These are phyloP conservation scores for Podabrus alpinus DNA, from an alignment of 2,888 invertebrate genomes.

Conservation along the genomic window DNA sequence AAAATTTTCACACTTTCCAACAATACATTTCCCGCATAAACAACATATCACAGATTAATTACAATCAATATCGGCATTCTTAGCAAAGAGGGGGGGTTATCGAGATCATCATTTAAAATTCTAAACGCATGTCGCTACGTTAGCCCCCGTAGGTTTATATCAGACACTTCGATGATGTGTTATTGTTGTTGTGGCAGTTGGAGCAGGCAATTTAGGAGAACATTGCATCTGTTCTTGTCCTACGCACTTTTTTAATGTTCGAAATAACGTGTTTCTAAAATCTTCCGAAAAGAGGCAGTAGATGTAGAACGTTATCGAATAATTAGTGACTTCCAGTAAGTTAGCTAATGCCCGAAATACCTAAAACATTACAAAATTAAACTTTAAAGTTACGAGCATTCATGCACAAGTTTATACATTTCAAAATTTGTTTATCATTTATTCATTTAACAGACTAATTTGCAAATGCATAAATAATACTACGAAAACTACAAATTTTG, in stretches of 20 bases:
- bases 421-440: too few relatives aligned
- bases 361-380: constrained; percentile 48
- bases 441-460: too few relatives aligned
- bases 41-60: constrained; percentile 24
- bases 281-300: constrained; percentile 79
- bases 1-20: background rate
- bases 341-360: constrained; percentile 74
- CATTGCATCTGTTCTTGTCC: constrained; percentile 42
- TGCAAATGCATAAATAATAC: too few relatives aligned
- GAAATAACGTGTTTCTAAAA: constrained; percentile 70
- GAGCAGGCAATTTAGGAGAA: constrained; percentile 46
- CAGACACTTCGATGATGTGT: constrained; percentile 53
- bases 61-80: constrained; percentile 17
- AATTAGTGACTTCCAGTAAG: constrained; percentile 74
- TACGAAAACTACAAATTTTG: background rate
- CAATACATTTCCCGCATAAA: background rate
- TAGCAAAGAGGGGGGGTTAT: constrained; percentile 1
- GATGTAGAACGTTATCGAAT: constrained; percentile 78
- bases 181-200: constrained; percentile 53
- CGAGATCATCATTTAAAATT: constrained; percentile 1
- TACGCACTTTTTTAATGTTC: constrained; percentile 66
- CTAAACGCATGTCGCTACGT: constrained; percentile 40
- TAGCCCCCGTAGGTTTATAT: constrained; percentile 46
- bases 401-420: background rate
- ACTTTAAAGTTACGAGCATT: background rate